phyloP scores from a whole-genome alignment of 2,888 invertebrate genomes.

The Sycophila texana region DNA sequence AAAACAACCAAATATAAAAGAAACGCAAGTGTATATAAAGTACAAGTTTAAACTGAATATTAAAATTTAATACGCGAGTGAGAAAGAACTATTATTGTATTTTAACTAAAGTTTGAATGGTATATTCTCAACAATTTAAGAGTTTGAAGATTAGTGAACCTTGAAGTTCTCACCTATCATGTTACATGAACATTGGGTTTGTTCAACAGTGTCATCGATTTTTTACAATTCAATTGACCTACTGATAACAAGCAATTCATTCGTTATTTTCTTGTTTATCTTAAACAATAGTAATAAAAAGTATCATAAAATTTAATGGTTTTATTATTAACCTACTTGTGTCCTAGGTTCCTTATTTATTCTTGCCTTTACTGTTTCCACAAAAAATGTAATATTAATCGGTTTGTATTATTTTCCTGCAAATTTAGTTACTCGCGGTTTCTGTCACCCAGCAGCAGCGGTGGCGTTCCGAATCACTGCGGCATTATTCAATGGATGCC shows the following conservation, averaged over 20 bases:
- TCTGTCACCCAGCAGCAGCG: too few relatives aligned
- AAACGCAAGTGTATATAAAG: slow-evolving; percentile 50
- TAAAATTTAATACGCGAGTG: slow-evolving; percentile 44
- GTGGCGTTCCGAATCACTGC: too few relatives aligned
- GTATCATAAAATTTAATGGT: slow-evolving; percentile 1
- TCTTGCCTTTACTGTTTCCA: too few relatives aligned
- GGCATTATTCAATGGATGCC: too few relatives aligned
- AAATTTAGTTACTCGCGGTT: too few relatives aligned
- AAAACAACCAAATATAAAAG: slow-evolving; percentile 54
- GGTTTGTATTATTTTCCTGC: too few relatives aligned
- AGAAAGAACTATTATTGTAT: slow-evolving; percentile 49
- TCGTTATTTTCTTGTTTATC: slow-evolving; percentile 56
- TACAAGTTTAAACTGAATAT: slow-evolving; percentile 50
- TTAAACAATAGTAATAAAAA: slow-evolving; percentile 50
- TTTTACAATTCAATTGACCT: slow-evolving; percentile 56
- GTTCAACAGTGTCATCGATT: slow-evolving; percentile 53
- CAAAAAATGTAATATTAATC: too few relatives aligned
- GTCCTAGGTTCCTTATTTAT: too few relatives aligned
- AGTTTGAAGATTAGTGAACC: slow-evolving; percentile 36
- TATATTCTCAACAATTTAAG: slow-evolving; percentile 38
- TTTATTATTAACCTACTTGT: too few relatives aligned
- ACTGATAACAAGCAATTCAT: slow-evolving; percentile 50
- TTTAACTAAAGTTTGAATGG: slow-evolving; percentile 46
- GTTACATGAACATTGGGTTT: slow-evolving; percentile 40
- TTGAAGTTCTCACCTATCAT: slow-evolving; percentile 30